Conservation (phyloP, 64 coral and sea anemone species). For the Dendronephthya gigantea region DNA sequence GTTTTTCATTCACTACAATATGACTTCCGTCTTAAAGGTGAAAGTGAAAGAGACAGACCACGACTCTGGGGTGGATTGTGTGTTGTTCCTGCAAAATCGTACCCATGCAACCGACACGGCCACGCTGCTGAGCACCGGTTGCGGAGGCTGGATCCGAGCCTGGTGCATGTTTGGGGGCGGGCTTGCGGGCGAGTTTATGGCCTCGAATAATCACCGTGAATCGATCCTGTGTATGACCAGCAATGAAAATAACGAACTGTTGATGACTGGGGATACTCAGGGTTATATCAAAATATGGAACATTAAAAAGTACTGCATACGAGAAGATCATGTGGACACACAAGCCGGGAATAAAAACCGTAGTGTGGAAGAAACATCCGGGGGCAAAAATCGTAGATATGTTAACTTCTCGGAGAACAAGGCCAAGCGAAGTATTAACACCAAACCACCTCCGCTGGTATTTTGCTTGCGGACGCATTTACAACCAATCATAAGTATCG, state of each 20-base stretch:
- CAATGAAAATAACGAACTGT: constrained; percentile 53
- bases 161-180: constrained; percentile 77
- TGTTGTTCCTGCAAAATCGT: constrained; percentile 63
- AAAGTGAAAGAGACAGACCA: constrained; percentile 5
- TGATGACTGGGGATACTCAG: constrained; percentile 67
- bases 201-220: constrained; percentile 49
- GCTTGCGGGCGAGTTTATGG: constrained; percentile 65
- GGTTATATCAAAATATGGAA: constrained; percentile 91
- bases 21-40: neutral
- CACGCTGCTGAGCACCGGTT: constrained; percentile 55
- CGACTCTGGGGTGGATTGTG: constrained; percentile 7
- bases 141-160: constrained; percentile 48
- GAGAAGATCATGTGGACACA: constrained; percentile 10
- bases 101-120: constrained; percentile 51
- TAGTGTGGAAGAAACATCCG: constrained; percentile 13
- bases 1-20: too few species aligned
- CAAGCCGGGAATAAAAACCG: neutral
- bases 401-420: neutral
- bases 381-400: neutral
- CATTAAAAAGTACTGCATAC: constrained; percentile 61
- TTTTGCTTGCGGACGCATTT: neutral
- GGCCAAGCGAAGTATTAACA: neutral
- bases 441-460: constrained; percentile 47
- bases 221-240: constrained; percentile 65
- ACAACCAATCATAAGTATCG: constrained; percentile 29